Base-by-base conservation (phyloP, 2,888 invertebrate genomes). In the Pterostichus niger region DNA sequence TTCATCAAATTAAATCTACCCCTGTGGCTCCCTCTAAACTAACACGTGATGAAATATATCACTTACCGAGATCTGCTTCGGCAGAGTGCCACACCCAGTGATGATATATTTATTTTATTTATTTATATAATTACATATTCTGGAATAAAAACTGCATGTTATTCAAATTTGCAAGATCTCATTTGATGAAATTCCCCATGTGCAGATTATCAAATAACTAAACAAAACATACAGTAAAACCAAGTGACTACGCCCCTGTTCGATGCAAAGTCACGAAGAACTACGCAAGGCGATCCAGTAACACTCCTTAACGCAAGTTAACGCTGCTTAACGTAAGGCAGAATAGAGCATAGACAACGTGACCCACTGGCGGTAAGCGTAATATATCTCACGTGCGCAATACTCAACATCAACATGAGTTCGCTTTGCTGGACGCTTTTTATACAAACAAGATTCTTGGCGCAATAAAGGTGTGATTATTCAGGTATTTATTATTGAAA, bases 401-500 rank as follows among this genome's bases (percentile, higher is more conserved):
- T 40, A 17, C 15, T 5, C 56, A 56, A 17, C n/a, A 49, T 40
- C 40, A 40, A 40, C 40, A 40, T 40, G 9, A 9, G 40, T 40
- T 40, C 5, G 40, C 40, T 40, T 7, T 40, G 40, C 33, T 11
- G 40, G 17, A 71, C 24, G 15, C 49, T 56, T 56, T 10, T 9
- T 13, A 17, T 10, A 1, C 17, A 17, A 71, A 44, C 68, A 44
- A 71, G 68, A 71, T 44, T 46, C 68, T 17, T 71, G 40, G 2
- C 13, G 44, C 6, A 44, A 71, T 71, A 44, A 44, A 71, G 44
- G 44, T 71, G 68, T 71, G 68, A 71, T 71, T 71, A 71, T 71
- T 71, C 44, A 71, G 40, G 15, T 40, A 71, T 71, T 71, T 71
- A 31, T 44, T 56, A 15, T 71, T 71, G 68, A 71, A 71, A 71